Evolutionary conservation across 2,113 vertebrate genomes (phyloP).

Genomic region (Zootoca vivipara): DNA sequence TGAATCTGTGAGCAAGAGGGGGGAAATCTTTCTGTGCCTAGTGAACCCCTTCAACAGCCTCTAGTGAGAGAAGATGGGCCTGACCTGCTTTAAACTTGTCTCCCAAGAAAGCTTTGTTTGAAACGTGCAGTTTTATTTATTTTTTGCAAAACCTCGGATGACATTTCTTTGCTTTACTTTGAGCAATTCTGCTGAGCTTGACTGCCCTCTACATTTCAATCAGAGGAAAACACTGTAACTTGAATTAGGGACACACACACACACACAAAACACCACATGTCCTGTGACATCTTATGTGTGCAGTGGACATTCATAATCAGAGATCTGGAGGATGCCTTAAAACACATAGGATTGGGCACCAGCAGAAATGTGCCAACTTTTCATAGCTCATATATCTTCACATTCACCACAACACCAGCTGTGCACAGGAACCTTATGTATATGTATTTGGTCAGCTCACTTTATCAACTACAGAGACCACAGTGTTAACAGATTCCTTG

Average conservation of each 20-base stretch:
- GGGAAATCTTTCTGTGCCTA: background rate
- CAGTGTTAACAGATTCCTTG: too few relatives aligned
- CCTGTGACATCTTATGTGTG: too few relatives aligned
- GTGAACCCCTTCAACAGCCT: background rate
- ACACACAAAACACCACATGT: too few relatives aligned
- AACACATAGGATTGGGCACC: too few relatives aligned
- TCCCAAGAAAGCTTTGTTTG: background rate
- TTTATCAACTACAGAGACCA: too few relatives aligned
- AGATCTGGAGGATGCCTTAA: too few relatives aligned
- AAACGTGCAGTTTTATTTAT: background rate
- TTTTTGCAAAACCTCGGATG: background rate
- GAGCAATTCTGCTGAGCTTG: background rate
- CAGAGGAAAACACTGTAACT: background rate
- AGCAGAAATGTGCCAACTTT: too few relatives aligned
- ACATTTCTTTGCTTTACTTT: background rate
- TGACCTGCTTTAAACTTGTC: background rate
- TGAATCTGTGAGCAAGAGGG: background rate
- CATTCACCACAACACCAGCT: too few relatives aligned
- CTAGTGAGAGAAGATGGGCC: background rate
- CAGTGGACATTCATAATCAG: too few relatives aligned
- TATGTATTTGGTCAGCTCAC: too few relatives aligned
- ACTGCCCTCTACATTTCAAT: conserved; percentile 61
- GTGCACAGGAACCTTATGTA: too few relatives aligned
- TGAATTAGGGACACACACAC: background rate
- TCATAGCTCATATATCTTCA: too few relatives aligned